These are phyloP conservation scores for Butastur rufipennis DNA, from an alignment of 2,113 vertebrate genomes.

Conservation along the genomic window DNA sequence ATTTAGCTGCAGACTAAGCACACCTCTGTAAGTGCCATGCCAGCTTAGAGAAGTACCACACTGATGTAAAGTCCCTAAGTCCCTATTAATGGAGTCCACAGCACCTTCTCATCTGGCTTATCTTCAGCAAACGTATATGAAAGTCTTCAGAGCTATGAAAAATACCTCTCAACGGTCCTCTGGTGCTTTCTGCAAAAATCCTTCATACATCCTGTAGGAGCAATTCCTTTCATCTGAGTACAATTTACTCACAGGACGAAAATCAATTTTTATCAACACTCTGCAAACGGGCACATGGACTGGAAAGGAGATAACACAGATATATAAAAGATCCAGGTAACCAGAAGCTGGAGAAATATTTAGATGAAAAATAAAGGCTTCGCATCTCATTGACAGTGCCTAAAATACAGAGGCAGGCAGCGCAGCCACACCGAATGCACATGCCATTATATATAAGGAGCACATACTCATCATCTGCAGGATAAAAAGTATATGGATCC, in stretches of 20 bases:
- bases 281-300: not conserved
- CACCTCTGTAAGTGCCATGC: not conserved
- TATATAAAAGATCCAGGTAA: not conserved
- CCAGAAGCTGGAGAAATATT: not conserved
- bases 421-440: not conserved
- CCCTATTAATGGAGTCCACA: not conserved
- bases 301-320: not conserved
- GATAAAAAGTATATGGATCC: not conserved
- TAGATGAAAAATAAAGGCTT: not conserved
- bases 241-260: constrained; percentile 12
- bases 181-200: not conserved
- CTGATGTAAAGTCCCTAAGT: not conserved
- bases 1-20: not conserved
- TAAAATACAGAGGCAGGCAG: not conserved
- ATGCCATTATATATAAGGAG: not conserved
- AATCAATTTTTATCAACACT: constrained; percentile 18
- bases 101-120: not conserved
- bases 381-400: not conserved
- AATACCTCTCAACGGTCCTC: not conserved
- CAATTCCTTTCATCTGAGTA: not conserved
- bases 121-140: not conserved
- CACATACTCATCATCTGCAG: not conserved
- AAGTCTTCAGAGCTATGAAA: not conserved
- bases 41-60: not conserved
- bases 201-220: not conserved